Evolutionary conservation across 2,113 vertebrate species (phyloP).

Genomic region (Sinocyclocheilus grahami): DNA sequence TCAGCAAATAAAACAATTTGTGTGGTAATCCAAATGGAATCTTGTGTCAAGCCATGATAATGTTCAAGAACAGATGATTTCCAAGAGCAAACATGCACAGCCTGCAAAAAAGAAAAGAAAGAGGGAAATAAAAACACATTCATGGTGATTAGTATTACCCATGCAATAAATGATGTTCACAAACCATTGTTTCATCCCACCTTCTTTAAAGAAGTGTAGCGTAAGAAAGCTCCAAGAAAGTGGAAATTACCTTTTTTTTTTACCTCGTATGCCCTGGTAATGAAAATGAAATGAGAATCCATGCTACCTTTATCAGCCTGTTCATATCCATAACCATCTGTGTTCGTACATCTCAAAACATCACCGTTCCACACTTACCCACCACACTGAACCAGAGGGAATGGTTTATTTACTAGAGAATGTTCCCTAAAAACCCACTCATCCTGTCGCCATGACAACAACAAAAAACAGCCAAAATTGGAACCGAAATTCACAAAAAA

Average conservation of each 20-base stretch:
- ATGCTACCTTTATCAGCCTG: constrained; percentile 50
- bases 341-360: constrained; percentile 57
- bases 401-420: constrained; percentile 42
- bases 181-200: not conserved
- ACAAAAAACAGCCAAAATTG: constrained; percentile 3
- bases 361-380: constrained; percentile 57
- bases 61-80: not conserved
- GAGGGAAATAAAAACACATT: constrained; percentile 36
- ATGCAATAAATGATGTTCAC: not conserved
- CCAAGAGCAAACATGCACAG: not conserved
- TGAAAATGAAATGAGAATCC: constrained; percentile 57
- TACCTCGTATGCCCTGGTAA: constrained; percentile 33
- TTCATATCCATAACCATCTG: constrained; percentile 34
- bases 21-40: not conserved
- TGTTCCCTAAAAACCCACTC: constrained; percentile 63
- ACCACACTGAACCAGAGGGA: constrained; percentile 55
- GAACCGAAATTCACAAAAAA: constrained; percentile 41
- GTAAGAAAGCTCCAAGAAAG: not conserved
- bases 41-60: not conserved
- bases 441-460: constrained; percentile 74
- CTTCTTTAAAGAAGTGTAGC: not conserved
- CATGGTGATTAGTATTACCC: not conserved
- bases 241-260: not conserved
- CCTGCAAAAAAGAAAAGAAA: not conserved
- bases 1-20: not conserved